Base-by-base conservation (phyloP, 1,140 invertebrate species). In the Diuraphis noxia region DNA sequence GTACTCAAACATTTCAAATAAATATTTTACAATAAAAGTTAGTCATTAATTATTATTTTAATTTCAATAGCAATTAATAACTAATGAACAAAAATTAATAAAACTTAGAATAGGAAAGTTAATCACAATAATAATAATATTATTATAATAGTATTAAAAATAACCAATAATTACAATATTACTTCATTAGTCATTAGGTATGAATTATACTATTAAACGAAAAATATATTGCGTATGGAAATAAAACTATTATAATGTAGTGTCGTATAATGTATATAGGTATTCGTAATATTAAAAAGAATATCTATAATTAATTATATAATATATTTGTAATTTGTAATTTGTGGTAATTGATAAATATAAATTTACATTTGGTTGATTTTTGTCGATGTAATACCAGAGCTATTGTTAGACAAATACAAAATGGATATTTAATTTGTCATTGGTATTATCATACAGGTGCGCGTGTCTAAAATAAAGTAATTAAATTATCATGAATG, bases 41-140 rank as follows among this genome's bases (percentile, higher is more conserved):
- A 86, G 41, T 34, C n/a, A 36, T 36, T 49, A 86, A 36, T 86
- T 49, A 34, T 86, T 49, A 86, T 49, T 86, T 43, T 41, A 82
- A n/a, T 41, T 86, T 46, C 10, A 85, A 86, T 34, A 36, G 1
- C 36, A 34, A 86, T 46, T 10, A 34, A 49, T 36, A 46, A 86
- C 21, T 49, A 49, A 86, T 36, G 49, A 49, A 86, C 30, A 86
- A 49, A 49, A 49, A 21, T 49, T 6, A 25, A 10, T 86, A 49
- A 1, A 34, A 86, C n/a, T 49, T 34, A 36, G 34, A 23, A 49
- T 49, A 86, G 19, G 40, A 19, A 46, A 85, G n/a, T 8, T 36
- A 43, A 79, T 17, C 23, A 41, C 1, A 25, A 36, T 82, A 30
- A 41, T 25, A 17, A 84, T 84, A 84, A n/a, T n/a, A 72, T 21